Evolutionary conservation across 2,797 vertebrate species (phyloP).

Genomic region (Cossypha caffra): DNA sequence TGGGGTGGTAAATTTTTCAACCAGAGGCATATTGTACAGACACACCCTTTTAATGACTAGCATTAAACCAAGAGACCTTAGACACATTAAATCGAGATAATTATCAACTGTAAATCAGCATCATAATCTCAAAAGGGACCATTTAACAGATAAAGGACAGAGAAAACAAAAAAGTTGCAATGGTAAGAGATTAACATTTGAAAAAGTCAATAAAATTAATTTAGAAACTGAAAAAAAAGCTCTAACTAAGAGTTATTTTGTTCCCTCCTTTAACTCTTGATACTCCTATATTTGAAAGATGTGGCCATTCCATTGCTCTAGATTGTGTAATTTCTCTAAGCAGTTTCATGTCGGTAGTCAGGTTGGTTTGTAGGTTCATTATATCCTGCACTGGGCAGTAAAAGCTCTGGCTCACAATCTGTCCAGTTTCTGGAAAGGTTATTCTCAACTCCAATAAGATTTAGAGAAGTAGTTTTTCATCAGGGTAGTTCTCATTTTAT

Average conservation of each 20-base stretch:
- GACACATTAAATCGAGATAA: slow-evolving; percentile 33
- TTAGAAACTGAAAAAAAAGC: neutral
- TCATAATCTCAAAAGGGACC: neutral
- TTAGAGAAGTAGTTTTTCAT: neutral
- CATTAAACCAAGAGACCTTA: slow-evolving; percentile 41
- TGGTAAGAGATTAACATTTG: neutral
- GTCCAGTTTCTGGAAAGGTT: neutral
- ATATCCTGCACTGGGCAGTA: neutral
- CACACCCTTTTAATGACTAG: slow-evolving; percentile 24
- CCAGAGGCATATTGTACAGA: slow-evolving; percentile 32
- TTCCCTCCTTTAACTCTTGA: neutral
- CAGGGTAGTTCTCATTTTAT: neutral
- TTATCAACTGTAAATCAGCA: slow-evolving; percentile 38
- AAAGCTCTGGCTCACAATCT: neutral
- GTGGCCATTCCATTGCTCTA: neutral
- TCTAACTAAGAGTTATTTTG: neutral
- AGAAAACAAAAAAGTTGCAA: neutral
- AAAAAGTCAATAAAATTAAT: neutral
- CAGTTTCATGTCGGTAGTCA: neutral
- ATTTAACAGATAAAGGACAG: slow-evolving; percentile 10
- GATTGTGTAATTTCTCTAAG: neutral
- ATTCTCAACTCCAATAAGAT: neutral
- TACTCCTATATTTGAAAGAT: neutral
- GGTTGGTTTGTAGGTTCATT: neutral
- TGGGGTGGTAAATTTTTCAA: slow-evolving; percentile 32